Evolutionary conservation across 2,113 vertebrate species (phyloP).

Genomic region (Ceratotherium simum): DNA sequence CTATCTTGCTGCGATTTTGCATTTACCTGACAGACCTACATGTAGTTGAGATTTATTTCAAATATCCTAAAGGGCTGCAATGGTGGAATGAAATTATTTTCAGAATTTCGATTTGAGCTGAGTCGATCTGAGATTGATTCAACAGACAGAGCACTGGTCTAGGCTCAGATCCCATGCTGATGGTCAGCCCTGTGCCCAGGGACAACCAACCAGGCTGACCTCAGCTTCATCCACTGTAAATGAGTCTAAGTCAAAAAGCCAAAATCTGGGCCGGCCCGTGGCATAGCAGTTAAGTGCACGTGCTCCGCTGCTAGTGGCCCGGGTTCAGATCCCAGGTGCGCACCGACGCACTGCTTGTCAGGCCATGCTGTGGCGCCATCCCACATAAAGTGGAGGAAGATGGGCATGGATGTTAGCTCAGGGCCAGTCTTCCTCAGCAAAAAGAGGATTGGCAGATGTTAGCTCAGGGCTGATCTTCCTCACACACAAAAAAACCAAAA

Average conservation of each 20-base stretch:
- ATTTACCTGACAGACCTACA: not conserved
- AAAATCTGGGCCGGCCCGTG: not conserved
- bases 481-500: no score
- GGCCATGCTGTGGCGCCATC: no score
- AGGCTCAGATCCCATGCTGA: not conserved
- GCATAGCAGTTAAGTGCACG: no score
- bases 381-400: no score
- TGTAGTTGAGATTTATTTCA: not conserved
- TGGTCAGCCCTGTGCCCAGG: not conserved
- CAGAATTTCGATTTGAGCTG: not conserved
- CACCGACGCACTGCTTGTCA: no score
- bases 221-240: slow-evolving; percentile 41
- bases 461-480: no score
- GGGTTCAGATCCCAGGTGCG: no score
- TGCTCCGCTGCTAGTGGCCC: no score
- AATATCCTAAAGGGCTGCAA: not conserved
- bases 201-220: slow-evolving; percentile 28
- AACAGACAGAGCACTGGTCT: not conserved
- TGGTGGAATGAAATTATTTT: not conserved
- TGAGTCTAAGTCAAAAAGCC: slow-evolving; percentile 44
- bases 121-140: not conserved
- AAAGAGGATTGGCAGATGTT: no score
- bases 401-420: no score
- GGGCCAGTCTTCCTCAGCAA: no score
- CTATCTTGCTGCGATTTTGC: not conserved